A percentile compares a stretch with the other conserved stretches of the same genome.
Evolutionary conservation across 2,797 vertebrate genomes (phyloP).

Genomic region (Adrianichthys oophorus): DNA sequence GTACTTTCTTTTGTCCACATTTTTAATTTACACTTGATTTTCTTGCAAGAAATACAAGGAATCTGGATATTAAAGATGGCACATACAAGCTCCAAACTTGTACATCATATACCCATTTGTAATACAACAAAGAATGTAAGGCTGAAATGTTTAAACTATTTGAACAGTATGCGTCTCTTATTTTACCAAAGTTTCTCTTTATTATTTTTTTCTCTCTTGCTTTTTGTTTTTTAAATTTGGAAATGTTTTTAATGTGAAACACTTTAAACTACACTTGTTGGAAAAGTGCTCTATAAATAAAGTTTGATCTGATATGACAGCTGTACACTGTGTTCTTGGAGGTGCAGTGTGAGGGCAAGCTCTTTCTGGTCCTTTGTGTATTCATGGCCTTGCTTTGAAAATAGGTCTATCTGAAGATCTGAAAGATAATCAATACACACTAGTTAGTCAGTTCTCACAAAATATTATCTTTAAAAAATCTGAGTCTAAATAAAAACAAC

Average conservation of each 20-base stretch:
- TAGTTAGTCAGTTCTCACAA: neutral
- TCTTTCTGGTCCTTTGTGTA: neutral
- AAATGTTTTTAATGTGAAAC: too few species aligned
- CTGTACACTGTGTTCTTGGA: neutral
- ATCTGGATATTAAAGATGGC: neutral
- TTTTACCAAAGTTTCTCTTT: too few species aligned
- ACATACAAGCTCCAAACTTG: neutral
- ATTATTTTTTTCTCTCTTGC: too few species aligned
- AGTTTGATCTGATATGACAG: neutral
- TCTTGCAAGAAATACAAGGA: too few species aligned
- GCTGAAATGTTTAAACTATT: neutral
- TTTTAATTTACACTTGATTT: too few species aligned
- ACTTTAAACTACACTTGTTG: too few species aligned
- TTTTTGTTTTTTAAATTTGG: too few species aligned
- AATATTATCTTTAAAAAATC: too few species aligned
- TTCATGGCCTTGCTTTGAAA: neutral
- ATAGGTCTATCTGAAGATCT: conserved; percentile 1
- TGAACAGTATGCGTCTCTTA: neutral
- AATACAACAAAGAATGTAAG: neutral
- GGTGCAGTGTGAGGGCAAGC: neutral
- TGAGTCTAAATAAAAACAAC: neutral
- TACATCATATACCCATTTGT: neutral
- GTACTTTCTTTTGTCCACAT: too few species aligned
- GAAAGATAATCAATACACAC: neutral
- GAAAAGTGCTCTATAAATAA: too few species aligned